Conservation (phyloP, 2,888 invertebrate genomes). For the Corbicula japonica region DNA sequence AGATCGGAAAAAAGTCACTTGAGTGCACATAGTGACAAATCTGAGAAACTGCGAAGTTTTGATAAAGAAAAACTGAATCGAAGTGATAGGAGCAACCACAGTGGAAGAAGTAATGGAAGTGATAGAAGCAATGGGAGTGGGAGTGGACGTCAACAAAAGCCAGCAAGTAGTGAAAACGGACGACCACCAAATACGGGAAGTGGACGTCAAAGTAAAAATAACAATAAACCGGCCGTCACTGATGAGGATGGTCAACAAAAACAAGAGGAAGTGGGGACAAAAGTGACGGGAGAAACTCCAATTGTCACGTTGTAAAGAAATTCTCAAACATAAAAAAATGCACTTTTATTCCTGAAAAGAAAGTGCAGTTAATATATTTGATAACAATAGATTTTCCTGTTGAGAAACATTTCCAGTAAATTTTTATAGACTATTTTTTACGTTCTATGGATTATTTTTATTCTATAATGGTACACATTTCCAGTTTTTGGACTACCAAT, state of each 20-base stretch:
- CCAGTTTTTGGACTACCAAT: too few species aligned
- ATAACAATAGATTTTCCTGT: too few species aligned
- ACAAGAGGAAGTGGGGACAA: conserved; percentile 46
- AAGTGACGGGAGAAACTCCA: conserved; percentile 51
- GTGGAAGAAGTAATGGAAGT: conserved; percentile 52
- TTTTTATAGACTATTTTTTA: too few species aligned
- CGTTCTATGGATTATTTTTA: too few species aligned
- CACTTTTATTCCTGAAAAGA: too few species aligned
- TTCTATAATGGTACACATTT: too few species aligned
- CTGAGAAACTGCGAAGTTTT: conserved; percentile 34
- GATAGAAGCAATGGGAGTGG: conserved; percentile 17
- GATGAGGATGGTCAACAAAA: conserved; percentile 14
- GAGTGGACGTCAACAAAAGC: conserved; percentile 8
- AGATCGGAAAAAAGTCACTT: conserved; percentile 41
- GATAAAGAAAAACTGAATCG: conserved; percentile 41
- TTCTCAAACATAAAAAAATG: too few species aligned
- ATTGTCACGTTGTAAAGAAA: conserved; percentile 57
- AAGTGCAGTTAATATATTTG: too few species aligned
- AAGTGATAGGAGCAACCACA: conserved; percentile 34
- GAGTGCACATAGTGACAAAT: conserved; percentile 39
- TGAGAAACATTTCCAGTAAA: too few species aligned
- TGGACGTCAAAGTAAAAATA: conserved; percentile 18
- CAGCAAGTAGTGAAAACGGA: conserved; percentile 25
- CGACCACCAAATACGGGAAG: neutral
- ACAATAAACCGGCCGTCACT: neutral